phyloP scores from a whole-genome alignment of 2,113 vertebrate genomes.

The Actenoides lindsayi region DNA sequence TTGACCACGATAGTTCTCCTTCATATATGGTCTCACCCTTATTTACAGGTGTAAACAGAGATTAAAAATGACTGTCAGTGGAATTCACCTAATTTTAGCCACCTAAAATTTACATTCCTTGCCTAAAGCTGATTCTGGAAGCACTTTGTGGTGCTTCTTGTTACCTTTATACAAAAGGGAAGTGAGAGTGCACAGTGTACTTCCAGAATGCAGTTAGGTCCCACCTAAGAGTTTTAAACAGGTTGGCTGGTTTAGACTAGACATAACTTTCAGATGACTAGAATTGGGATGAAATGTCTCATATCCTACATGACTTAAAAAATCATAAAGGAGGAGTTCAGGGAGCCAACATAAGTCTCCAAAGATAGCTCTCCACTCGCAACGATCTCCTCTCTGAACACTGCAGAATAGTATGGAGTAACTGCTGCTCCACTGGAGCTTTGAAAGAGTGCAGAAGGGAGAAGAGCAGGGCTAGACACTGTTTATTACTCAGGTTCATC shows the following conservation, averaged over 20 bases:
- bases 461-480: not conserved
- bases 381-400: not conserved
- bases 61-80: not conserved
- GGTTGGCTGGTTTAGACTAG: not conserved
- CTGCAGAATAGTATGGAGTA: not conserved
- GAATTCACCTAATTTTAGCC: not conserved
- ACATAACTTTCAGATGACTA: not conserved
- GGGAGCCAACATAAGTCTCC: not conserved
- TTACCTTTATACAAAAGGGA: not conserved
- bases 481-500: not conserved
- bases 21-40: not conserved
- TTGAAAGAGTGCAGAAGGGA: not conserved
- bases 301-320: not conserved
- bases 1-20: not conserved
- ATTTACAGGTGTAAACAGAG: not conserved
- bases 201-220: not conserved
- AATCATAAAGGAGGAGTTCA: not conserved
- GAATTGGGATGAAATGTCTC: not conserved
- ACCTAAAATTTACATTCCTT: not conserved
- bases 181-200: accelerated
- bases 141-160: not conserved
- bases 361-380: not conserved
- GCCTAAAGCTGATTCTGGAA: not conserved
- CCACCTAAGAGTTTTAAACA: not conserved
- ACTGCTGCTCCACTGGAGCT: not conserved